phyloP scores from a whole-genome alignment of 2,888 invertebrate genomes.

The Drosophila pegasa region DNA sequence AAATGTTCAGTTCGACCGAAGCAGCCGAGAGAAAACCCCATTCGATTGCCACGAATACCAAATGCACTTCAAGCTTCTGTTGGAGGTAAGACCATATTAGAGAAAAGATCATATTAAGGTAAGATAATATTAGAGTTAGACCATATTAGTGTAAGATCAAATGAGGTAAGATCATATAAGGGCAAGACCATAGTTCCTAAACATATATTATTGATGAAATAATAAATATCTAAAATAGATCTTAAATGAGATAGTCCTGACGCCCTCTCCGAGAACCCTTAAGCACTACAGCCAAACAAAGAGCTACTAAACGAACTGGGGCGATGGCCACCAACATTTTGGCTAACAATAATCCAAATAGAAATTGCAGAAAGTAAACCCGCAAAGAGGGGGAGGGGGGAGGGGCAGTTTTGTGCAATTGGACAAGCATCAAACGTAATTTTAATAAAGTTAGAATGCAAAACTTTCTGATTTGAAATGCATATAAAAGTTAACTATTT shows the following conservation, averaged over 20 bases:
- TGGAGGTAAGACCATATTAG: too few species aligned
- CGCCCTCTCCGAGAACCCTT: slow-evolving; percentile 3
- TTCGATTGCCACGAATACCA: slow-evolving; percentile 1
- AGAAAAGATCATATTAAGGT: too few species aligned
- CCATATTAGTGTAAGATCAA: too few species aligned
- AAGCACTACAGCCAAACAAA: slow-evolving; percentile 35
- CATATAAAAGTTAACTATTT: slow-evolving; percentile 79
- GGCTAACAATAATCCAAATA: slow-evolving; percentile 47
- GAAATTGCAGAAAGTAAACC: slow-evolving; percentile 36
- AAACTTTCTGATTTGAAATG: slow-evolving; percentile 78
- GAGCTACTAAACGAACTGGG: slow-evolving; percentile 20
- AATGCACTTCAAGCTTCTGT: slow-evolving; percentile 23
- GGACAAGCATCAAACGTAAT: slow-evolving; percentile 71
- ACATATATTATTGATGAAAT: too few species aligned
- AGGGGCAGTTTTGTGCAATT: slow-evolving; percentile 27
- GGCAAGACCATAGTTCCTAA: too few species aligned
- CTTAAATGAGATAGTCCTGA: too few species aligned
- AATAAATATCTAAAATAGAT: too few species aligned
- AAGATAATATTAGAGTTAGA: too few species aligned
- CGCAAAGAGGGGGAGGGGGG: background rate
- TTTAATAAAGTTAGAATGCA: slow-evolving; percentile 79
- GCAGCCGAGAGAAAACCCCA: slow-evolving; percentile 16
- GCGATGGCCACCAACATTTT: slow-evolving; percentile 44
- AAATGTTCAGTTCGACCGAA: slow-evolving; percentile 56
- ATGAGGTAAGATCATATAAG: too few species aligned